Evolutionary conservation across 2,888 invertebrate species (phyloP), one percentile per base, ranked within the genome.

Genomic region (Cabera pusaria): DNA sequence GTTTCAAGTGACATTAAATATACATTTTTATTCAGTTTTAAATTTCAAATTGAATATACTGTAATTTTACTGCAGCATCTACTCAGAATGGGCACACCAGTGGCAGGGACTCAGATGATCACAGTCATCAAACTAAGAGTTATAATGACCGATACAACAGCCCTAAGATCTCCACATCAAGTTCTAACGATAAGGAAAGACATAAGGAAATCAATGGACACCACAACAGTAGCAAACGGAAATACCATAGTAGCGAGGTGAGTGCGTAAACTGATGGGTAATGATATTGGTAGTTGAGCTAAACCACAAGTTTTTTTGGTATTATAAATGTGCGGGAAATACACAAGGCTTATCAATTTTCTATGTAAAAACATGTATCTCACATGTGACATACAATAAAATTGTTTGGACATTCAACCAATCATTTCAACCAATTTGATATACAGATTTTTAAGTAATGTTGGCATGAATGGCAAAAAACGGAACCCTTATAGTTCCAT

Each of bases 211-310:
- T 64, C 9, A 87, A 86, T 68, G 86, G 86, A 6, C 64, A 75
- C 44, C 56, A 73, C 46, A 76, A 74, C 52, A 67, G 73, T 9
- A 59, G 45, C 39, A 86, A 85, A 55, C 69, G 82, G 48, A 79
- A 73, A 64, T 65, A 79, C 56, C 70, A 78, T 12, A 85, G 80
- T 48, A 84, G 82, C 69, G 87, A 86, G 81, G 87, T 88, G 35
- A 58, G 71, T 64, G 29, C 12, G 24, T 5, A n/a, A n/a, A n/a
- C n/a, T 28, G 4, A 1, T 22, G 28, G 28, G 38, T 47, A 16
- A 24, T 29, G 7, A 29, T 39, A 41, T 36, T 14, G 44, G 44
- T 39, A 27, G 37, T 46, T 17, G n/a, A n/a, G n/a, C n/a, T n/a
- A n/a, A n/a, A n/a, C n/a, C n/a, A n/a, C n/a, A n/a, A n/a, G n/a